Evolutionary conservation across 1,140 invertebrate species (phyloP).

Genomic region (Drosophila busckii): DNA sequence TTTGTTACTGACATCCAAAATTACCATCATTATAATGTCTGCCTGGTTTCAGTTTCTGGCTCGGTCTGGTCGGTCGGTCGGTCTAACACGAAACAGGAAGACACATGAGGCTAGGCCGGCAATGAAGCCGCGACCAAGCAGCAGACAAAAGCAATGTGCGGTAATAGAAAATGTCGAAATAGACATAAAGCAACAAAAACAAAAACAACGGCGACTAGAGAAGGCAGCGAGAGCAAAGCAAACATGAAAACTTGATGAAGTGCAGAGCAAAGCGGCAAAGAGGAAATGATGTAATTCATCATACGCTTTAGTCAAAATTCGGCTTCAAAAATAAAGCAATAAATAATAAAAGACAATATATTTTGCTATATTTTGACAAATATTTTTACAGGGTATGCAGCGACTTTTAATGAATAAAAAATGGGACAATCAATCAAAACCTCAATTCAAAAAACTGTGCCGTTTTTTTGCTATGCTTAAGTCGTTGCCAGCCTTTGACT

Average conservation of each 20-base stretch:
- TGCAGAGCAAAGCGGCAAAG: too few species aligned
- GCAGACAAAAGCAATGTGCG: constrained; percentile 57
- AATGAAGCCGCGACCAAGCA: constrained; percentile 28
- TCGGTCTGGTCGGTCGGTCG: neutral
- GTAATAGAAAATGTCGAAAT: constrained; percentile 73
- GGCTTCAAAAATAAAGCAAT: too few species aligned
- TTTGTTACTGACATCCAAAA: constrained; percentile 75
- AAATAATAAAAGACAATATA: too few species aligned
- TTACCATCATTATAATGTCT: constrained; percentile 76
- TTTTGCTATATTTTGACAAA: too few species aligned
- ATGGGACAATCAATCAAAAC: too few species aligned
- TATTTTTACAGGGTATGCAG: too few species aligned
- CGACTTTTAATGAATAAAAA: too few species aligned
- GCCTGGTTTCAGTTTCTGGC: neutral
- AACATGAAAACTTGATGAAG: constrained; percentile 31
- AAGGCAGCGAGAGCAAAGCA: constrained; percentile 25
- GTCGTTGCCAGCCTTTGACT: too few species aligned
- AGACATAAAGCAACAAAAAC: constrained; percentile 33
- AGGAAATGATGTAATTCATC: too few species aligned
- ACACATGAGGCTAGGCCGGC: constrained; percentile 28
- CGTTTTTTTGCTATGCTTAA: too few species aligned
- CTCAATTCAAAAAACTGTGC: too few species aligned
- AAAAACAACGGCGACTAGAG: constrained; percentile 3
- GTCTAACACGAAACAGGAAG: constrained; percentile 67
- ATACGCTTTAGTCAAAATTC: too few species aligned